Evolutionary conservation across 2,113 vertebrate species (phyloP), one percentile per base, ranked within the genome.

Genomic region (Embiotoca jacksoni): DNA sequence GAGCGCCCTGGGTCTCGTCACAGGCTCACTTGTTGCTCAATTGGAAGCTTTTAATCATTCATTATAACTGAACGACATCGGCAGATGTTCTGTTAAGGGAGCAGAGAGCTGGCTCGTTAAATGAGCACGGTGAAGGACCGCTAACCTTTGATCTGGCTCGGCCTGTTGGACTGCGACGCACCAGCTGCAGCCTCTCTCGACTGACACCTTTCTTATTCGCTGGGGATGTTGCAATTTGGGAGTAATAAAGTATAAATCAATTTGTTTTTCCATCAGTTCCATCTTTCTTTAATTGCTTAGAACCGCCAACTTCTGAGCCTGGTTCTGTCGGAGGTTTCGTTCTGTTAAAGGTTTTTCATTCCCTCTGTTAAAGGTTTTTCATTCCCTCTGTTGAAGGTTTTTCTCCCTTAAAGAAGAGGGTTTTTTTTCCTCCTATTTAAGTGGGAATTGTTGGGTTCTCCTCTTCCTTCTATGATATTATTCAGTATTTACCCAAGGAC

Each of bases 31-130:
- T 84, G 57, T 81, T 30, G 75, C 70, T 67, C 82, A 68, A 67
- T 71, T 86, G 82, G 66, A 84, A 64, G 69, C 78, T 73, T 91
- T 89, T 85, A 89, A 88, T 85, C 73, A 57, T 60, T 86, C 62
- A 73, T 87, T 85, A 78, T 46, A 82, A 52, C 2, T 62, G 77
- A 91, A 68, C 31, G 69, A 72, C 65, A 30, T 37, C 0, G 52
- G 39, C 88, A 85, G 84, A 85, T 89, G 89, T 77, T 85, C 68
- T 80, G 75, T 77, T 82, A 60, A 69, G 68, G 74, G 80, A 69
- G 68, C 59, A 10, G 23, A 69, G 73, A 55, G 49, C 73, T 9
- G 69, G 56, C 69, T 74, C 81, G 73, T 82, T 83, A 78, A 84
- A 39, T 30, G 11, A 35, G 46, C 13, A 35, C 39, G 32, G 62